phyloP scores from a whole-genome alignment of 2,888 invertebrate species.

The Xanthia icteritia region DNA sequence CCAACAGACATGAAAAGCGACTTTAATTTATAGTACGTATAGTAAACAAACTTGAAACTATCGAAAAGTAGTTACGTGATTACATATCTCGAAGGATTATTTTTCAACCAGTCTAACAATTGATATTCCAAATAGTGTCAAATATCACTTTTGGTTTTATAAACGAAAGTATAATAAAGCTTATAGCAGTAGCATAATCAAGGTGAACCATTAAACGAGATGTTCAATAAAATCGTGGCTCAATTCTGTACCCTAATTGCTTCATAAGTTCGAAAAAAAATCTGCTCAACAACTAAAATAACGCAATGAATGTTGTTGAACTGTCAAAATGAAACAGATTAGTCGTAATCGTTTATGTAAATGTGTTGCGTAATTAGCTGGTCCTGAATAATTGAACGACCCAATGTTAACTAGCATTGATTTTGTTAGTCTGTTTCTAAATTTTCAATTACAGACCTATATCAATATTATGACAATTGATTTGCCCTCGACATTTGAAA shows the following conservation, averaged over 20 bases:
- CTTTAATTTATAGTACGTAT: no score
- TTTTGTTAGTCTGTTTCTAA: slow-evolving; percentile 13
- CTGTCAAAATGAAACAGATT: no score
- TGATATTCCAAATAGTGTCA: slow-evolving; percentile 17
- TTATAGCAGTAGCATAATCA: not conserved
- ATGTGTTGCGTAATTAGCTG: not conserved
- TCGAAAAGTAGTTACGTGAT: slow-evolving; percentile 1
- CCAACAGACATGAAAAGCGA: no score
- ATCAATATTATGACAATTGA: slow-evolving; percentile 21
- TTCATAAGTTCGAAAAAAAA: no score
- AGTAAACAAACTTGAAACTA: no score
- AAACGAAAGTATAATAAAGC: not conserved
- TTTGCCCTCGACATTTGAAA: slow-evolving; percentile 32
- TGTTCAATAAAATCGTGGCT: not conserved
- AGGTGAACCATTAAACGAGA: not conserved
- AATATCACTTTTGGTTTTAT: not conserved
- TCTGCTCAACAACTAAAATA: no score
- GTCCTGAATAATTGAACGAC: not conserved
- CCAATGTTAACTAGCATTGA: not conserved
- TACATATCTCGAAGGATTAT: not conserved
- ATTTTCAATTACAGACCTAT: slow-evolving; percentile 15
- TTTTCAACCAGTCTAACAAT: slow-evolving; percentile 3
- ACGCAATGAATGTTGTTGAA: no score
- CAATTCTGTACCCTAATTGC: not conserved
- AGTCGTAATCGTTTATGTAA: no score